Evolutionary conservation across 2,888 invertebrate genomes (phyloP).

Genomic region (Caenorhabditis plicata): DNA sequence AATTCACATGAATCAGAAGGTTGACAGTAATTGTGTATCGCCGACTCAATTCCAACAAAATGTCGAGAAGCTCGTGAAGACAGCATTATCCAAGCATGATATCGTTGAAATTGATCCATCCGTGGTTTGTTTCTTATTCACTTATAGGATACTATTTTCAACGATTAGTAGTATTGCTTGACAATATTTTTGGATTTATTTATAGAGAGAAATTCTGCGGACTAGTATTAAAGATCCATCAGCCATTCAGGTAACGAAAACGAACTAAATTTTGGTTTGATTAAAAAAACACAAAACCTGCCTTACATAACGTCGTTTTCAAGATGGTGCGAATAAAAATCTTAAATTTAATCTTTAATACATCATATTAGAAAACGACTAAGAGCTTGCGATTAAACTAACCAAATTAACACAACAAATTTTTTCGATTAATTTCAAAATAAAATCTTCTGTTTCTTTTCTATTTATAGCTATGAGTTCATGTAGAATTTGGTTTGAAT

Average conservation of each 20-base stretch:
- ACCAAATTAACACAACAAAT: no score
- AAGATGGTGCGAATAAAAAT: no score
- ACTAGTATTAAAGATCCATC: no score
- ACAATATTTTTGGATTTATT: no score
- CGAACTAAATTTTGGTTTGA: no score
- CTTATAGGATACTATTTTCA: background rate
- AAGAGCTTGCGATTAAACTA: no score
- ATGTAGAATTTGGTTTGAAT: slow-evolving; percentile 12
- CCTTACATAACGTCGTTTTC: no score
- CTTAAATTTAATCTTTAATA: no score
- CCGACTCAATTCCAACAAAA: slow-evolving; percentile 48
- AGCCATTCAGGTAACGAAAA: no score
- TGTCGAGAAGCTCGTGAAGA: slow-evolving; percentile 45
- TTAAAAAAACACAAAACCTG: no score
- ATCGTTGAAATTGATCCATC: slow-evolving; percentile 39
- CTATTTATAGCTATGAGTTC: background rate
- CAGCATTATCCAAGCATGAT: slow-evolving; percentile 36
- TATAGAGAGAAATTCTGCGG: no score
- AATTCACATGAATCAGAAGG: slow-evolving; percentile 24
- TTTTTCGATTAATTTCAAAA: background rate
- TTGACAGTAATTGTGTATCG: slow-evolving; percentile 32
- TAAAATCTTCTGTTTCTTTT: background rate
- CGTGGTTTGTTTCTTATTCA: slow-evolving; percentile 25
- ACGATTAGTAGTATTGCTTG: background rate
- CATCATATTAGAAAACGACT: no score